Evolutionary conservation across 2,113 vertebrate genomes (phyloP).

Genomic region (Coreoperca whiteheadi): DNA sequence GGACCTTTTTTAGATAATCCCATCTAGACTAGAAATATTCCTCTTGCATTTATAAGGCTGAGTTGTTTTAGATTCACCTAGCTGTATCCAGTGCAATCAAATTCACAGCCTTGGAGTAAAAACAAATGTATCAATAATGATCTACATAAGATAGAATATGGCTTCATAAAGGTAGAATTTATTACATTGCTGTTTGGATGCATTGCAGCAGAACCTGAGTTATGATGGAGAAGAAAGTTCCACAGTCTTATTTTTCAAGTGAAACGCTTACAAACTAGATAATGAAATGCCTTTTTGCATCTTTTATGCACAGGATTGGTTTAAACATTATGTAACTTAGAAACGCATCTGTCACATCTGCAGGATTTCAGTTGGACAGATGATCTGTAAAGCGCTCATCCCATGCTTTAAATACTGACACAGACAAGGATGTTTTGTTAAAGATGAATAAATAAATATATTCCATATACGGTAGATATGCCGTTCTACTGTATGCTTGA

Average conservation of each 20-base stretch:
- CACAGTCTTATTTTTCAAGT: background rate
- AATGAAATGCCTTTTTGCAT: background rate
- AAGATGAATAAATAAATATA: background rate
- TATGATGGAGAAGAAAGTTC: background rate
- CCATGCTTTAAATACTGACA: background rate
- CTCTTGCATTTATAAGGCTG: background rate
- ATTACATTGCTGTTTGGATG: background rate
- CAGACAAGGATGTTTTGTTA: background rate
- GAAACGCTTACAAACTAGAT: background rate
- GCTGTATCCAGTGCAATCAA: background rate
- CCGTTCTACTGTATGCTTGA: background rate
- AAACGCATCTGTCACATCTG: constrained; percentile 23
- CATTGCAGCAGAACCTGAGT: background rate
- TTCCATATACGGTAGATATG: background rate
- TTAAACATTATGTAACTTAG: constrained; percentile 10
- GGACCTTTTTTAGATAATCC: background rate
- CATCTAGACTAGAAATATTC: background rate
- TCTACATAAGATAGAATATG: background rate
- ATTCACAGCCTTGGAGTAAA: background rate
- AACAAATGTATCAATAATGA: background rate
- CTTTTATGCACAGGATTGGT: background rate
- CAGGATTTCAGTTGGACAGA: constrained; percentile 35
- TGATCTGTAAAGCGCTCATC: constrained; percentile 3
- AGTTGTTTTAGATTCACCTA: background rate
- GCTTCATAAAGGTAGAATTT: background rate